phyloP scores from a whole-genome alignment of 2,113 vertebrate genomes.

The Ictalurus punctatus region DNA sequence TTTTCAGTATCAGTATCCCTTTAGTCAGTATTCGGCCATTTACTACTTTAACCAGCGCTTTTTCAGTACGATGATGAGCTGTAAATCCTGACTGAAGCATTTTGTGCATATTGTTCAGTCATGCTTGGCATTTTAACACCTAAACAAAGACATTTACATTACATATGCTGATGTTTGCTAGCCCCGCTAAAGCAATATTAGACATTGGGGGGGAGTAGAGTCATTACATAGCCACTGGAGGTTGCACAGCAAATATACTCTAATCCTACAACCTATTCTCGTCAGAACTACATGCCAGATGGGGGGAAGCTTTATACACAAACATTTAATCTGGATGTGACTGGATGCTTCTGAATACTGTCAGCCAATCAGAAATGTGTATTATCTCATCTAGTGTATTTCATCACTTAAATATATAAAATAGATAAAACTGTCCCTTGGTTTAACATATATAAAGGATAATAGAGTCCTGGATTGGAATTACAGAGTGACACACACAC shows the following conservation, averaged over 20 bases:
- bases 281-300: not conserved
- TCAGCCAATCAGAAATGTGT: not conserved
- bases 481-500: not conserved
- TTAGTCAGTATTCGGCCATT: not conserved
- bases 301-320: not conserved
- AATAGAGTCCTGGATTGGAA: not conserved
- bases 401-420: not conserved
- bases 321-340: not conserved
- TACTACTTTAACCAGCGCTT: not conserved
- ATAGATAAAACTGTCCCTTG: not conserved
- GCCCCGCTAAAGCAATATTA: not conserved
- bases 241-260: not conserved
- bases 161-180: not conserved
- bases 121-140: too few species aligned
- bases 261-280: not conserved
- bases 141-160: not conserved
- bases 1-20: too few species aligned
- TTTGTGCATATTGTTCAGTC: not conserved
- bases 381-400: not conserved
- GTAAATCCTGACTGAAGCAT: not conserved
- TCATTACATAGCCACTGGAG: not conserved
- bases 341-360: not conserved
- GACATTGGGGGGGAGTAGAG: not conserved
- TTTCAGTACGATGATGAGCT: not conserved
- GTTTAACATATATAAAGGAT: not conserved